Conservation (phyloP, 64 coral and sea anemone genomes). For the Porites lutea region DNA sequence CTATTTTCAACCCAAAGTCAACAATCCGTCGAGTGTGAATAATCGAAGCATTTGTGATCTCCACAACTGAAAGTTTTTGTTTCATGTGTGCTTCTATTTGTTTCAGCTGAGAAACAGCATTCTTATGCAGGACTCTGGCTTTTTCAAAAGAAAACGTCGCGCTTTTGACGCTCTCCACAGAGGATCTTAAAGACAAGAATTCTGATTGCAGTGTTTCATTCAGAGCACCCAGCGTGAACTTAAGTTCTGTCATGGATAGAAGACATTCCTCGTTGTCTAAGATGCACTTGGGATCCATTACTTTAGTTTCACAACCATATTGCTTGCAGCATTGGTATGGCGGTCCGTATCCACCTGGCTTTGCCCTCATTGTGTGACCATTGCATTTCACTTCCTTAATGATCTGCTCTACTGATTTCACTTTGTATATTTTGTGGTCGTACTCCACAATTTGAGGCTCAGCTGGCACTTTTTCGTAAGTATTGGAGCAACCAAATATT, state of each 20-base stretch:
- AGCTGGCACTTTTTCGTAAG: neutral
- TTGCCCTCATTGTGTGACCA: neutral
- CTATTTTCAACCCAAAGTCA: slow-evolving; percentile 7
- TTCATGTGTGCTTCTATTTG: slow-evolving; percentile 14
- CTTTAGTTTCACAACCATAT: slow-evolving; percentile 1
- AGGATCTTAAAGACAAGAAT: neutral
- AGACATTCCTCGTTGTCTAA: neutral
- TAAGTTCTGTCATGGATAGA: neutral
- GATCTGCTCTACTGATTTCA: neutral
- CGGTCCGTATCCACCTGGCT: neutral
- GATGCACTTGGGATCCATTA: neutral
- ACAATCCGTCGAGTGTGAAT: slow-evolving; percentile 11
- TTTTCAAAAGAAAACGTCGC: slow-evolving; percentile 16
- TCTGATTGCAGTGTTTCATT: slow-evolving; percentile 26
- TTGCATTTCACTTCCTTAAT: slow-evolving; percentile 4
- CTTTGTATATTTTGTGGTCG: neutral
- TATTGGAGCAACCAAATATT: neutral
- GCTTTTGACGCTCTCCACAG: neutral
- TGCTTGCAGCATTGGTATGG: slow-evolving; percentile 2
- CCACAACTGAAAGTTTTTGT: slow-evolving; percentile 10
- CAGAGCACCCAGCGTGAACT: neutral
- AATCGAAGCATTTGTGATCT: slow-evolving; percentile 31
- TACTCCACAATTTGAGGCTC: neutral
- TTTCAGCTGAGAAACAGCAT: neutral
- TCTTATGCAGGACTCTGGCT: neutral